phyloP scores from a whole-genome alignment of 2,797 vertebrate species.

The Parambassis ranga region DNA sequence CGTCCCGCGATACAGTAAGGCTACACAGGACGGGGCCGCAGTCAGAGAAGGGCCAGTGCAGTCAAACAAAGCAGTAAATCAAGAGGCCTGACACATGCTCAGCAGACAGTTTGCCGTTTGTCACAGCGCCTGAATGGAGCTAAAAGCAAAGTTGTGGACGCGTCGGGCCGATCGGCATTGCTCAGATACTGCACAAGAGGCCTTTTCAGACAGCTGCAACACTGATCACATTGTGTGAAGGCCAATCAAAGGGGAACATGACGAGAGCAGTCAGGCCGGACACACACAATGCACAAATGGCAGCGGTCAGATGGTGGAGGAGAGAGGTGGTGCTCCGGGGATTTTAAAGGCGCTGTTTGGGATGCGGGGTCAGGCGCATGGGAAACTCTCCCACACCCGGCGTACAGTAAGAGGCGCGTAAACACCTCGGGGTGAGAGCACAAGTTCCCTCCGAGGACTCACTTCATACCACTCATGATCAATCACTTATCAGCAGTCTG shows the following conservation, averaged over 20 bases:
- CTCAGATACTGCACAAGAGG: conserved; percentile 78
- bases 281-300: conserved; percentile 80
- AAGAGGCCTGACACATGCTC: conserved; percentile 80
- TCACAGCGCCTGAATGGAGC: conserved; percentile 79
- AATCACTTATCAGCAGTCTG: too few relatives aligned
- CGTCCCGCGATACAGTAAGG: conserved; percentile 68
- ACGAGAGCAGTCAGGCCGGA: conserved; percentile 77
- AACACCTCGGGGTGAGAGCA: too few relatives aligned
- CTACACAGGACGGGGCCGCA: conserved; percentile 63
- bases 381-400: conserved; percentile 24
- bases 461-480: too few relatives aligned
- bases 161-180: conserved; percentile 75
- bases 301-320: conserved; percentile 72
- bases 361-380: conserved; percentile 37
- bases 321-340: conserved; percentile 55
- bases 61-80: conserved; percentile 82
- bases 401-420: background rate
- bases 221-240: conserved; percentile 83
- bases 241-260: conserved; percentile 83
- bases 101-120: conserved; percentile 82
- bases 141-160: conserved; percentile 77
- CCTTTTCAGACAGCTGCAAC: conserved; percentile 82
- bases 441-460: too few relatives aligned
- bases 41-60: conserved; percentile 69
- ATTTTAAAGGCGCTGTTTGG: conserved; percentile 58